Conservation (phyloP, 2,888 invertebrate genomes). For the Tetragnatha montana region DNA sequence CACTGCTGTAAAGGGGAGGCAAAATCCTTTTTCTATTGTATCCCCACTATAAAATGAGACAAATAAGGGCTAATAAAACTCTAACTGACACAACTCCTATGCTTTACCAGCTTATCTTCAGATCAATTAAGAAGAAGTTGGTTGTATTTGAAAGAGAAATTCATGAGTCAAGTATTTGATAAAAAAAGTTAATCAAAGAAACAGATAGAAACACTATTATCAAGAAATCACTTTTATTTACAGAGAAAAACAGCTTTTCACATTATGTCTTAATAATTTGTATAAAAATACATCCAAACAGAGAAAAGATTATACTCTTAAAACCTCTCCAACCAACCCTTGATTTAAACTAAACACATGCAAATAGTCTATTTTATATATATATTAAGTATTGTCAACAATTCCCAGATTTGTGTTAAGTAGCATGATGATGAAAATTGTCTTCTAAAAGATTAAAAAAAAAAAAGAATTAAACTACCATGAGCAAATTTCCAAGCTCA, state of each 20-base stretch:
- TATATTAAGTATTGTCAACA: neutral
- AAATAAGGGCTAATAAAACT: no score
- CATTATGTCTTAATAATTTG: constrained; percentile 21
- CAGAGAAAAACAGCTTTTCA: constrained; percentile 42
- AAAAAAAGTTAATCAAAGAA: no score
- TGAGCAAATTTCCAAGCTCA: constrained; percentile 11
- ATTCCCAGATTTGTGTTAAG: constrained; percentile 1
- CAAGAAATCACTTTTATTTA: constrained; percentile 48
- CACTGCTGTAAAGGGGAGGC: no score
- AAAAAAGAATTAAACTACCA: neutral
- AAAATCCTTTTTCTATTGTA: no score
- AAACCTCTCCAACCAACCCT: constrained; percentile 5
- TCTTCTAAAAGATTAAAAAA: constrained; percentile 20
- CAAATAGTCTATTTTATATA: neutral
- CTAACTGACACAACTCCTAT: no score
- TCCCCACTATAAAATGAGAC: no score
- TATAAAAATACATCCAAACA: constrained; percentile 47
- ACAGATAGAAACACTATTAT: neutral
- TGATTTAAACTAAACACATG: neutral
- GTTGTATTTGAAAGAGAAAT: no score
- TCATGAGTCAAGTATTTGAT: no score
- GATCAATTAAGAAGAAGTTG: no score
- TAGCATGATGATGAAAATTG: constrained; percentile 17
- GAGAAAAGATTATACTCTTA: constrained; percentile 5
- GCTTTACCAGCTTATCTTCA: no score